phyloP scores from a whole-genome alignment of 2,113 vertebrate species.

The Malurus cyaneus region DNA sequence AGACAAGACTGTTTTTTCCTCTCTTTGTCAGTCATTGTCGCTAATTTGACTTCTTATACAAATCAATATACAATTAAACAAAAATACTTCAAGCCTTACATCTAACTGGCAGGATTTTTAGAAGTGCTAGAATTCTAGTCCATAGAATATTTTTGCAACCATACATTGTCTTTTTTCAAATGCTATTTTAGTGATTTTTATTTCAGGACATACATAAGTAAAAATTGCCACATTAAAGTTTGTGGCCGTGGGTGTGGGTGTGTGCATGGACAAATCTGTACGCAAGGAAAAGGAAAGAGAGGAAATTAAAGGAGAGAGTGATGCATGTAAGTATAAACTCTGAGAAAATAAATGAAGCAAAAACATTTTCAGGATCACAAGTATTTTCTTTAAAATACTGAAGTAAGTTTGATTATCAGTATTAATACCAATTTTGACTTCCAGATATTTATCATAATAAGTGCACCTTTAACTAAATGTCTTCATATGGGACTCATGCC shows the following conservation, averaged over 20 bases:
- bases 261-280: not conserved
- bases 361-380: not conserved
- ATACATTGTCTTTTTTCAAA: conserved; percentile 17
- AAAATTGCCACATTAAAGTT: not conserved
- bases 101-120: conserved; percentile 8
- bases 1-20: too few relatives aligned
- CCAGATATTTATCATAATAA: not conserved
- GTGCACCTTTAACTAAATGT: not conserved
- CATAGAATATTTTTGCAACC: not conserved
- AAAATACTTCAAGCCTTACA: conserved; percentile 23
- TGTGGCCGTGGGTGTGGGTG: fast-evolving
- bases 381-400: not conserved
- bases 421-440: not conserved
- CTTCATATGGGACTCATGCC: not conserved
- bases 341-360: not conserved
- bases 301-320: not conserved
- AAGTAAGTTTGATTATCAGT: not conserved
- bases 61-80: conserved; percentile 67
- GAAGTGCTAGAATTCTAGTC: not conserved
- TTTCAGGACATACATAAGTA: not conserved
- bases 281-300: not conserved
- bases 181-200: conserved; percentile 25
- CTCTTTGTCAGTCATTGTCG: conserved; percentile 52
- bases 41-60: conserved; percentile 59
- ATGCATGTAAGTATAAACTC: not conserved